These are phyloP conservation scores for Bos javanicus DNA, from an alignment of 2,113 vertebrate genomes.

Conservation along the genomic window DNA sequence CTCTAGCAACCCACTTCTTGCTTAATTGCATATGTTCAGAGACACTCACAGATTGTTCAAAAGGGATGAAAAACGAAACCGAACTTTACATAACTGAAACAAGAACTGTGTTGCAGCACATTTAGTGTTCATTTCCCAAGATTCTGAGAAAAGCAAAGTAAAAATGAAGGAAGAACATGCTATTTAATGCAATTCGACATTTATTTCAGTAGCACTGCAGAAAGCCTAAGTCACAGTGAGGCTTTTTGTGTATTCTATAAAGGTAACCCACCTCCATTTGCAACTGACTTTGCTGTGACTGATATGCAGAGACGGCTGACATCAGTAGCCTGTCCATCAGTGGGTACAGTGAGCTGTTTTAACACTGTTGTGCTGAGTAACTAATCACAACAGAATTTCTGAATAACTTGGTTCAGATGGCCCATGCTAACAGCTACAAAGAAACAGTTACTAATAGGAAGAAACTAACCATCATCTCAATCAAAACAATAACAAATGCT, in stretches of 20 bases:
- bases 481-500: neutral
- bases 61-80: neutral
- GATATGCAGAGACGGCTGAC: neutral
- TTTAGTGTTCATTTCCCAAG: slow-evolving; percentile 63
- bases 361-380: neutral
- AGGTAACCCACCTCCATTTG: slow-evolving; percentile 69
- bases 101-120: slow-evolving; percentile 22
- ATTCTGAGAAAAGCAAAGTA: slow-evolving; percentile 57
- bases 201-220: slow-evolving; percentile 61
- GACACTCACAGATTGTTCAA: neutral
- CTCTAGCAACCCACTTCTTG: neutral
- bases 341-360: slow-evolving; percentile 26
- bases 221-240: slow-evolving; percentile 29
- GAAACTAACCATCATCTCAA: neutral
- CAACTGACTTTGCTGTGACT: slow-evolving; percentile 42
- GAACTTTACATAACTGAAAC: slow-evolving; percentile 1
- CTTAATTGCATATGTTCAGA: neutral
- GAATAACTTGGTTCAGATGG: neutral
- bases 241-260: slow-evolving; percentile 67
- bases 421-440: neutral
- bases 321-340: neutral
- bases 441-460: neutral
- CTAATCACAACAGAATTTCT: neutral
- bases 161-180: slow-evolving; percentile 59
- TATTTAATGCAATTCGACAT: slow-evolving; percentile 69